Base-by-base conservation (phyloP, 1,140 invertebrate genomes). In the Arion vulgaris region DNA sequence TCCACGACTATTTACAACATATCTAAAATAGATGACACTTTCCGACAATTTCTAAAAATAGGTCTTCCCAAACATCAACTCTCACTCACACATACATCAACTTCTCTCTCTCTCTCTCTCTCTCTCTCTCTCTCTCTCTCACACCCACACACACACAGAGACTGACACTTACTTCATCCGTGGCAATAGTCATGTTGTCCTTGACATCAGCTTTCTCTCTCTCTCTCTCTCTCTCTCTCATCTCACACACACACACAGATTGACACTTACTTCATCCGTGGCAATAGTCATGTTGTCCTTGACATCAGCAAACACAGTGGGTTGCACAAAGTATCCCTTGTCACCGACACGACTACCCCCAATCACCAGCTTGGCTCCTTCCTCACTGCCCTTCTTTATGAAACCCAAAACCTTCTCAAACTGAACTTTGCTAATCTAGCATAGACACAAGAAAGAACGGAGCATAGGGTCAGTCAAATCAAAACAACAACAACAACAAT, bases 261-360 rank as follows among this genome's bases (percentile, higher is more conserved):
- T 4, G 2, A 2, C 26, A 4, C 53, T 66, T 17, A 92, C 96
- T 93, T 99, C 98, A 91, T 98, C 96, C 75, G 93, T 94, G 9
- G 98, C 97, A 91, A 99, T 98, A 39, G 94, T 95, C 96, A 99
- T 98, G 87, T 98, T 91, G 90, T 99, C 98, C 85, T 95, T 89
- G 2, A 99, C 98, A 92, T 99, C 94, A 26, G 96, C 95, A 93
- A 99, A 99, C 0, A 99, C 97, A 0, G 98, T 99, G 32, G 98
- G 98, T 89, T 98, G 93, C n/a, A 99, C 94, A 91, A 95, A 99
- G 91, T 96, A 99, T 0, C 98, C 98, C 81, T 94, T 94, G 49
- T 93, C 93, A 0, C 96, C 95, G 38, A 94, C 88, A 49, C 95
- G 94, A 17, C 90, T 90, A 1, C 98, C 98, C 66, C 98, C 98